Evolutionary conservation across 1,140 invertebrate genomes (phyloP), one percentile per base, ranked within the genome.

Genomic region (Phthorimaea operculella): DNA sequence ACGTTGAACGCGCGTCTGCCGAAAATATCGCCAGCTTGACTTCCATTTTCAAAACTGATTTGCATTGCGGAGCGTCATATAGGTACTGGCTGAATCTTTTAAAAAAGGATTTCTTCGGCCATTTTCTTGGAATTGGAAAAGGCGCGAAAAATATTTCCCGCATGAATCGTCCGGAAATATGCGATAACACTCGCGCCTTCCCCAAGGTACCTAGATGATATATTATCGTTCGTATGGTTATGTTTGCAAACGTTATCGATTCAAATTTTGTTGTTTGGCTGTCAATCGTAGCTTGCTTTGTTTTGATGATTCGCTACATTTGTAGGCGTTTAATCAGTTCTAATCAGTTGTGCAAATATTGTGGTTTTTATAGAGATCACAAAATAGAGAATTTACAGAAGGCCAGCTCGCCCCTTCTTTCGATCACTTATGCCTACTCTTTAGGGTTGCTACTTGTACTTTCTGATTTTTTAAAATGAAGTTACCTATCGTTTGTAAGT

Each of bases 231-330:
- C n/a, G n/a, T n/a, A n/a, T n/a, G n/a, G 6, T 28, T 28, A 5
- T 65, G 55, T 63, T 66, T 64, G 55, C 49, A 52, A 48, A 54
- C 49, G 63, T 67, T 79, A 74, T 79, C 72, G 63, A 73, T 68
- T 66, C 62, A 62, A 64, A 72, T 65, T 62, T 60, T 51, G 57
- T 57, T 65, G 62, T 68, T 60, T 67, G 60, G 62, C 60, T 63
- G 57, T 66, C 67, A 71, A 71, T 75, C 70, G 59, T 64, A 55
- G 58, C 51, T 34, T 47, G 50, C 65, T 72, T 75, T 77, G 74
- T 77, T 81, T 72, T 73, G 68, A 76, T 79, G 74, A 77, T 74
- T 75, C 62, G 74, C 60, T 72, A 72, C 67, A 69, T 72, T 74
- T 72, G 48, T 66, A 64, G 55, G 56, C 58, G 61, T 70, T 67